Conservation (phyloP, 2,797 vertebrate genomes). For the Cuculus canorus region DNA sequence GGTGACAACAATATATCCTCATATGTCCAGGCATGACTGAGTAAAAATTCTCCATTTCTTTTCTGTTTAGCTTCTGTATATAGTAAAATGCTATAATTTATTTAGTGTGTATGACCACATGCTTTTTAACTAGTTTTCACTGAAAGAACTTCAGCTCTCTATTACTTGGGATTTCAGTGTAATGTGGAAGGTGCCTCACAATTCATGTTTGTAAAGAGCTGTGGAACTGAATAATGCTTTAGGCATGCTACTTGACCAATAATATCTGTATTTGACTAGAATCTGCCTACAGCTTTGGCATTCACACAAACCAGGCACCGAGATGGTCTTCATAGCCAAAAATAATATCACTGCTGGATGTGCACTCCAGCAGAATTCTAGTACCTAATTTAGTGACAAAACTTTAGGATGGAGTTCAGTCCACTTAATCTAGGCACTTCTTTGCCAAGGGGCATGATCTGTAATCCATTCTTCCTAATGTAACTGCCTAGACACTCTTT, state of each 20-base stretch:
- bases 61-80: not conserved
- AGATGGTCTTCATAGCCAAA: not conserved
- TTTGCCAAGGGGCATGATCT: not conserved
- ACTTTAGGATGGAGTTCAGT: not conserved
- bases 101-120: not conserved
- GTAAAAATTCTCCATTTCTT: not conserved
- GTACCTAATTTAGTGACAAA: not conserved
- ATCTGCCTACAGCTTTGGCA: not conserved
- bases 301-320: not conserved
- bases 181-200: not conserved
- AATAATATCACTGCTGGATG: not conserved
- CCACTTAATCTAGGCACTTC: not conserved
- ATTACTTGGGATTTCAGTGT: not conserved
- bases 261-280: not conserved
- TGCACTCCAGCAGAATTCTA: not conserved
- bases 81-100: not conserved
- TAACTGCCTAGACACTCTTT: not conserved
- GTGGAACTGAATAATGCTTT: not conserved
- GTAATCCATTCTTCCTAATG: not conserved
- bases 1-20: not conserved
- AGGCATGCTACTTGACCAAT: not conserved
- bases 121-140: not conserved
- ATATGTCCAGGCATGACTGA: not conserved
- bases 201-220: not conserved
- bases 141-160: not conserved